Evolutionary conservation across 2,113 vertebrate species (phyloP).

Genomic region (Ictalurus furcatus): DNA sequence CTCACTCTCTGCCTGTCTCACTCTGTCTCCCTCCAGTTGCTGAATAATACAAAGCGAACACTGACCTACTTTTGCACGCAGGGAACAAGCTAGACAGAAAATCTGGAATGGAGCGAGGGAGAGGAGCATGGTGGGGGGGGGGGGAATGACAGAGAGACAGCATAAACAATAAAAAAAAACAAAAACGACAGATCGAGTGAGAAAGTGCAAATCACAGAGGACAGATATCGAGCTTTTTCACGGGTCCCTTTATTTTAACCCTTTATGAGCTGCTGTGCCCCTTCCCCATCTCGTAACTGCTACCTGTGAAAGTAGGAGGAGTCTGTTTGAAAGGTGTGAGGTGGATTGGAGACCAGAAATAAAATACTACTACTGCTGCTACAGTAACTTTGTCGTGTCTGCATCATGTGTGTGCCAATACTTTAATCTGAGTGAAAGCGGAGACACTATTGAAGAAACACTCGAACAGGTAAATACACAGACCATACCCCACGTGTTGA

Average conservation of each 20-base stretch:
- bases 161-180: not conserved
- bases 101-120: slow-evolving; percentile 72
- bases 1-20: slow-evolving; percentile 9
- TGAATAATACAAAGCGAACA: slow-evolving; percentile 94
- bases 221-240: not conserved
- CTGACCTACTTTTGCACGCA: slow-evolving; percentile 91
- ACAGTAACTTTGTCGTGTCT: not conserved
- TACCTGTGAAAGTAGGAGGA: not conserved
- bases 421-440: not conserved
- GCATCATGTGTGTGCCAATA: not conserved
- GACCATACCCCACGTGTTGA: no score
- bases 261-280: not conserved
- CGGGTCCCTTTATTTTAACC: not conserved
- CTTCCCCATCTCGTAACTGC: not conserved
- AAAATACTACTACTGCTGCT: not conserved
- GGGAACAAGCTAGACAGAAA: slow-evolving; percentile 82
- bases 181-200: not conserved
- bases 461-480: no score
- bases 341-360: not conserved
- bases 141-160: not conserved
- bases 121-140: slow-evolving; percentile 18
- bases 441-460: not conserved
- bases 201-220: not conserved
- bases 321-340: not conserved
- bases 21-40: slow-evolving; percentile 71